A percentile compares a stretch with the other conserved stretches of the same genome.
Conservation (phyloP, 2,888 invertebrate species). For the Drosophila monieri region DNA sequence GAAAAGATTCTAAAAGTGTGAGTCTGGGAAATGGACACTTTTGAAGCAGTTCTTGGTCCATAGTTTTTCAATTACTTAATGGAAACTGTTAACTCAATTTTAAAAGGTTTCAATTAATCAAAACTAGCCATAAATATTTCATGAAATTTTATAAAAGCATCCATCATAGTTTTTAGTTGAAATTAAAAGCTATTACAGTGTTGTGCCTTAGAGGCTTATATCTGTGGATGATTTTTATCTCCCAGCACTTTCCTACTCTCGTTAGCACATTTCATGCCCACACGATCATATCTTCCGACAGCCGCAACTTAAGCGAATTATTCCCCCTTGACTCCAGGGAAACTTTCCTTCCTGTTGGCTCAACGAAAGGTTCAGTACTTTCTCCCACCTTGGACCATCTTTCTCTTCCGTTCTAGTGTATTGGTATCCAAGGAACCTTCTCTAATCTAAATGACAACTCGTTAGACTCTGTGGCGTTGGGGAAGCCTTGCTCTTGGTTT, state of each 20-base stretch:
- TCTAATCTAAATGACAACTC: slow-evolving; percentile 54
- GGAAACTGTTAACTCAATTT: not conserved
- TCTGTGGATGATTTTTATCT: not conserved
- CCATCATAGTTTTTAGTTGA: not conserved
- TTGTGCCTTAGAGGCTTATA: not conserved
- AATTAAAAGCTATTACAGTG: not conserved
- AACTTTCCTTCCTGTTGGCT: slow-evolving; percentile 23
- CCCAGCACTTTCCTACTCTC: not conserved
- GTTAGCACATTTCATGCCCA: slow-evolving; percentile 14
- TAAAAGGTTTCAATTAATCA: slow-evolving; percentile 5
- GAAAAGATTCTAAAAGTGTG: slow-evolving; percentile 11
- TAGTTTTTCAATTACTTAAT: not conserved
- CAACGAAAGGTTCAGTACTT: slow-evolving; percentile 21
- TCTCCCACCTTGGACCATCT: slow-evolving; percentile 15
- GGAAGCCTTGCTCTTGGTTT: slow-evolving; percentile 37
- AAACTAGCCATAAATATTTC: not conserved
- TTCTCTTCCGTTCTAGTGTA: not conserved
- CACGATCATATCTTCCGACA: slow-evolving; percentile 19
- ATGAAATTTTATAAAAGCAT: not conserved
- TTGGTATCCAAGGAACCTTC: slow-evolving; percentile 29
- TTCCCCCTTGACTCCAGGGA: slow-evolving; percentile 9
- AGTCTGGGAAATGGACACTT: not conserved
- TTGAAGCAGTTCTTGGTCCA: not conserved
- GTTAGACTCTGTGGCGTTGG: slow-evolving; percentile 51
- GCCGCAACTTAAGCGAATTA: slow-evolving; percentile 3